phyloP scores from a whole-genome alignment of 2,888 invertebrate species.

The Actias luna region DNA sequence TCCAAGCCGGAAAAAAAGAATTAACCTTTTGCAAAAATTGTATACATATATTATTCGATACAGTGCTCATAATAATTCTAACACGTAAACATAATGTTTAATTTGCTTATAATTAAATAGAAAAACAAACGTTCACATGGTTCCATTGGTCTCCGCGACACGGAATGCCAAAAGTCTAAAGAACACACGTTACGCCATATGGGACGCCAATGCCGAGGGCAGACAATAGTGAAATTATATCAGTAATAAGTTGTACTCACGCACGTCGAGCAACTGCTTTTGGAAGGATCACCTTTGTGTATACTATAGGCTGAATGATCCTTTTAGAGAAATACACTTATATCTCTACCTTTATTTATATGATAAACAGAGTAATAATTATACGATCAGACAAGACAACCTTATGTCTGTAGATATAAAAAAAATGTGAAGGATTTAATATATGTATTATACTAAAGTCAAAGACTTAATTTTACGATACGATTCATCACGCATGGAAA shows the following conservation, averaged over 20 bases:
- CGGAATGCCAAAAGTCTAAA: conserved; percentile 19
- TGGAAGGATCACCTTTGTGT: conserved; percentile 32
- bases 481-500: not conserved
- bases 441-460: not conserved
- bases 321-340: not conserved
- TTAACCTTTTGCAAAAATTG: too few species aligned
- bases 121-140: not conserved
- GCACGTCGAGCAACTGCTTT: conserved; percentile 70
- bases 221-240: conserved; percentile 79
- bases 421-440: not conserved
- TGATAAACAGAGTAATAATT: not conserved
- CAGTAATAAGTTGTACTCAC: conserved; percentile 76
- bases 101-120: not conserved
- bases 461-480: not conserved
- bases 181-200: conserved; percentile 78
- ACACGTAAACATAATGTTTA: not conserved
- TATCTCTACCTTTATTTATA: not conserved
- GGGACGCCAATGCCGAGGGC: conserved; percentile 66
- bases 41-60: not conserved
- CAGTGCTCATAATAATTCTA: not conserved
- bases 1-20: too few species aligned
- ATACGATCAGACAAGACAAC: not conserved
- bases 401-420: not conserved
- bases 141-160: not conserved
- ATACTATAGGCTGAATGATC: not conserved